Base-by-base conservation (phyloP, 2,888 invertebrate genomes). In the Dichetophora obliterata region DNA sequence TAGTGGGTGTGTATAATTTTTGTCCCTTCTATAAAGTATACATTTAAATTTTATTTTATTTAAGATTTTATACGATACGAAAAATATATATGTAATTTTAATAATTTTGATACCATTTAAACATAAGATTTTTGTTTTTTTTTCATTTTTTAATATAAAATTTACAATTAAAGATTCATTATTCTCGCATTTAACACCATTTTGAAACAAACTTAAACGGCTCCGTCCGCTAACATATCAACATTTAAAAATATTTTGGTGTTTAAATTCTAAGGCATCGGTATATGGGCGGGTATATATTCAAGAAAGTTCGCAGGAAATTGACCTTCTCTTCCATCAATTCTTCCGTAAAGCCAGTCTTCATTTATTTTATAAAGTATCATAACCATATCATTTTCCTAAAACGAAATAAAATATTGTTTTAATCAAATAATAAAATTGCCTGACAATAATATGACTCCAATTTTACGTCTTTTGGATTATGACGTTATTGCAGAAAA, bases 261-360 rank as follows among this genome's bases (percentile, higher is more conserved):
- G 75, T 77, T 4, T 43, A 61, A 31, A 63, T 19, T 81, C 82
- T 82, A 85, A 84, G 84, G 84, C 83, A 86, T 84, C 79, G 88
- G 87, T 84, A 91, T 84, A 87, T 89, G 89, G 61, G 82, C 85
- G 78, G 92, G 92, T 84, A 92, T 87, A 85, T 90, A 88, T 88
- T 94, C 92, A 78, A 95, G 93, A 88, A 94, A 95, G 90, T 93
- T 94, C 37, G 92, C 91, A 75, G 96, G 95, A 89, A 96, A 95
- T 87, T 95, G 95, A 80, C 95, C 96, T 85, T 90, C 91, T 79
- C 90, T 88, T 48, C 92, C 93, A 77, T 91, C 91, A 81, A 91
- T 92, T 86, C 94, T 93, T 19, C 95, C 95, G 85, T 91, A 94
- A 77, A 94, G 91, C 96, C 96, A 96, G 83, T 95, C 94, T 71